These are phyloP conservation scores for Netelia virgata DNA, from an alignment of 2,888 invertebrate species.

Conservation along the genomic window DNA sequence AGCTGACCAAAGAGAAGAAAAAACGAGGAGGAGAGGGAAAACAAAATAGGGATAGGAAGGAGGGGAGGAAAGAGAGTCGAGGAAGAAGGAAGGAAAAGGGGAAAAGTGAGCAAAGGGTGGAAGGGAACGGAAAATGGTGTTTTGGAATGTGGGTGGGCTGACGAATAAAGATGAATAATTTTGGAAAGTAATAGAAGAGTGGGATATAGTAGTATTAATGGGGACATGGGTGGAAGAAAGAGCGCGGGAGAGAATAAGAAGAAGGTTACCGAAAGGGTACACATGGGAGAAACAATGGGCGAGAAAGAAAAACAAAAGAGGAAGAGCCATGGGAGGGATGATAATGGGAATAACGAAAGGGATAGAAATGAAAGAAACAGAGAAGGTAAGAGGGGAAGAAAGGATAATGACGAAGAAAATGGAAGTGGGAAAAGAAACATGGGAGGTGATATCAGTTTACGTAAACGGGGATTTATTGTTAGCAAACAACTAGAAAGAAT, in stretches of 20 bases:
- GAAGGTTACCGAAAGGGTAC: neutral
- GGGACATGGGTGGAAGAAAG: constrained; percentile 3
- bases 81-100: too few species aligned
- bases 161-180: neutral
- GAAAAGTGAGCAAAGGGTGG: too few species aligned
- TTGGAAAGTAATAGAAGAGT: neutral
- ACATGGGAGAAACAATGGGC: constrained; percentile 1
- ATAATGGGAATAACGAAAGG: neutral
- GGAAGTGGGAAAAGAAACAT: neutral
- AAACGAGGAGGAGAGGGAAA: too few species aligned
- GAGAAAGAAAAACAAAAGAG: neutral
- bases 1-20: too few species aligned
- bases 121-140: neutral
- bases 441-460: constrained; percentile 11
- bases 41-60: too few species aligned
- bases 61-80: too few species aligned
- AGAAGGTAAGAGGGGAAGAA: neutral
- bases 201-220: neutral
- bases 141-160: constrained; percentile 1
- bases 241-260: neutral
- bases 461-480: constrained; percentile 25
- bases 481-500: neutral
- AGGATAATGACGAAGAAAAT: constrained; percentile 1
- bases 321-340: neutral
- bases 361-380: neutral